Base-by-base conservation (phyloP, 2,113 vertebrate genomes). In the Hydrochoerus hydrochaeris region DNA sequence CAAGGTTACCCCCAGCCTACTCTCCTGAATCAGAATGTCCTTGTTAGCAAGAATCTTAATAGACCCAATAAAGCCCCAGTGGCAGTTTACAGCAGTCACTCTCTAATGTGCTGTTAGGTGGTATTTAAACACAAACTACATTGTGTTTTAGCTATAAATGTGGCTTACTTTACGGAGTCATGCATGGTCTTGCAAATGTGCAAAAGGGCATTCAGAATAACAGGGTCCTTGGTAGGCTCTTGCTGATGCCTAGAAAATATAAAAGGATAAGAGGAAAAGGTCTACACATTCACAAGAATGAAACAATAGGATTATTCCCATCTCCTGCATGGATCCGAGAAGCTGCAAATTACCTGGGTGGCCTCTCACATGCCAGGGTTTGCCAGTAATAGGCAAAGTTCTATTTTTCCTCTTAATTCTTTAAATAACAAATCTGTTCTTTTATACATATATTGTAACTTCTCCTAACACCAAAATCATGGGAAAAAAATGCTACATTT, bases 161-260 rank as follows among this genome's bases (percentile, higher is more conserved):
- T 77, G 30, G 41, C 99, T 98, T 99, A 99, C 99, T 99, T 99
- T 95, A 99, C 99, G 9, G 99, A 99, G 96, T 99, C 99, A 0
- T 99, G 99, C 99, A 99, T 99, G 20, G 99, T 99, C 98, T 99
- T 99, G 98, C 99, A 99, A 97, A 99, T 98, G 4, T 99, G 99
- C 96, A 99, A 97, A 89, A 99, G 99, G 84, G 99, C 99, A 16
- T 99, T 99, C 90, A 99, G 99, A 91, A 99, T 99, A 80, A 99
- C 99, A 0, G 99, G 99, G 93, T 99, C 99, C 98, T 99, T 99
- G 3, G 99, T 99, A 3, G 99, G 97, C 95, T 99, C 99, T 96
- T 99, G 99, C 94, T 99, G 99, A 90, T 99, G 98, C 98, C 99
- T 99, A 92, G 4, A 85, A 97, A 92, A 97, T 5, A 89, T 52